Conservation (phyloP, 1,140 invertebrate species). For the Leucophenga varia region DNA sequence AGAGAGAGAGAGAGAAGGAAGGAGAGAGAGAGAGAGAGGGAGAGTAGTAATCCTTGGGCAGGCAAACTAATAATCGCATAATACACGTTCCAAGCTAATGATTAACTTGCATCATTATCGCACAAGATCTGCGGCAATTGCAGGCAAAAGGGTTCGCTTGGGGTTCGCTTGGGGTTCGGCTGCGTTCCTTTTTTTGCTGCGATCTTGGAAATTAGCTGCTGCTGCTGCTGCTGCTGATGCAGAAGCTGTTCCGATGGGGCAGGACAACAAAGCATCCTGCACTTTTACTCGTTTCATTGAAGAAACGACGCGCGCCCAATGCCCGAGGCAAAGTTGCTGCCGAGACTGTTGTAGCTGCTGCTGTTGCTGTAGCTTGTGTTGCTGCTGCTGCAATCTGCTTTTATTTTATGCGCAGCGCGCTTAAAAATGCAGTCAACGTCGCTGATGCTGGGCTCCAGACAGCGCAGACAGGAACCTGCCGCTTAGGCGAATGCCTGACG, state of each 20-base stretch:
- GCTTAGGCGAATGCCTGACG: slow-evolving; percentile 51
- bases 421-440: slow-evolving; percentile 53
- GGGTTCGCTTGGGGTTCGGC: too few species aligned
- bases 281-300: too few species aligned
- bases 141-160: too few species aligned
- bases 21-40: too few species aligned
- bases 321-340: too few species aligned
- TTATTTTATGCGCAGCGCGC: slow-evolving; percentile 50
- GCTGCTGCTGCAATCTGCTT: slow-evolving; percentile 37
- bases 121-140: slow-evolving; percentile 39
- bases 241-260: slow-evolving; percentile 54
- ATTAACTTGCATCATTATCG: slow-evolving; percentile 54
- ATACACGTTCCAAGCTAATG: slow-evolving; percentile 52
- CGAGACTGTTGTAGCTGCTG: not conserved
- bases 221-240: slow-evolving; percentile 49
- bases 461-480: slow-evolving; percentile 45
- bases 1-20: too few species aligned
- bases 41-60: too few species aligned
- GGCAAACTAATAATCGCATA: slow-evolving; percentile 50
- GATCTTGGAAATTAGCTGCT: slow-evolving; percentile 49
- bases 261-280: too few species aligned
- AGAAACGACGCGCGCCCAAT: too few species aligned
- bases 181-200: too few species aligned
- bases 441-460: slow-evolving; percentile 25
- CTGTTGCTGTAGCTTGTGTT: slow-evolving; percentile 7